Conservation (phyloP, 2,113 vertebrate genomes). For the Salvelinus sp. region DNA sequence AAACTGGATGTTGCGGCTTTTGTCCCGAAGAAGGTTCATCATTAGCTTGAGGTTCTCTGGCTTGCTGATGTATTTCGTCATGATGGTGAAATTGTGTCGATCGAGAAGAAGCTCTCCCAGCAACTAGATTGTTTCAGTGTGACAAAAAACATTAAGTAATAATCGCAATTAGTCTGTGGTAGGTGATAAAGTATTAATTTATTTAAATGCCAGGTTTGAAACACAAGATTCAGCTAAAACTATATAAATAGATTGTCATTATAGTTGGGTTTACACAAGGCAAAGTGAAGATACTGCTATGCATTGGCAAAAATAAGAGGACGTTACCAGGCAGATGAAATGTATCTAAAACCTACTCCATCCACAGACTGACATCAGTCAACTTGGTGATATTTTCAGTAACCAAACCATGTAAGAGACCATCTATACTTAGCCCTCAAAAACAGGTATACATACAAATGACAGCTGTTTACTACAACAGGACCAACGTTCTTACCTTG, state of each 20-base stretch:
- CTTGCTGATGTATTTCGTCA: conserved; percentile 97
- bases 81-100: conserved; percentile 93
- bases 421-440: conserved; percentile 40
- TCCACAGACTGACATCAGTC: conserved; percentile 47
- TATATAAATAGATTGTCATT: neutral
- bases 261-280: neutral
- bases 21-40: conserved; percentile 97
- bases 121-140: conserved; percentile 71
- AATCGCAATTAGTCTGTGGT: neutral
- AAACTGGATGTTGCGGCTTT: conserved; percentile 97
- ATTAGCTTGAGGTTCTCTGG: conserved; percentile 96
- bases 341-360: neutral
- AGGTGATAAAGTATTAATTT: neutral
- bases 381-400: conserved; percentile 21
- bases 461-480: conserved; percentile 34
- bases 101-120: conserved; percentile 94
- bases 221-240: neutral
- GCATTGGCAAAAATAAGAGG: too few relatives aligned
- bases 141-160: conserved; percentile 18
- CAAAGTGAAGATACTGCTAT: neutral
- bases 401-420: conserved; percentile 37
- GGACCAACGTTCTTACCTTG: conserved; percentile 79
- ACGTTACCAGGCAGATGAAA: neutral
- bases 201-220: neutral
- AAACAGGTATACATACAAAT: conserved; percentile 6